Evolutionary conservation across 37 sponge, comb jelly and placozoan species (phyloP), one percentile per base, ranked within the genome.

Genomic region (Dysidea cf. avara): DNA sequence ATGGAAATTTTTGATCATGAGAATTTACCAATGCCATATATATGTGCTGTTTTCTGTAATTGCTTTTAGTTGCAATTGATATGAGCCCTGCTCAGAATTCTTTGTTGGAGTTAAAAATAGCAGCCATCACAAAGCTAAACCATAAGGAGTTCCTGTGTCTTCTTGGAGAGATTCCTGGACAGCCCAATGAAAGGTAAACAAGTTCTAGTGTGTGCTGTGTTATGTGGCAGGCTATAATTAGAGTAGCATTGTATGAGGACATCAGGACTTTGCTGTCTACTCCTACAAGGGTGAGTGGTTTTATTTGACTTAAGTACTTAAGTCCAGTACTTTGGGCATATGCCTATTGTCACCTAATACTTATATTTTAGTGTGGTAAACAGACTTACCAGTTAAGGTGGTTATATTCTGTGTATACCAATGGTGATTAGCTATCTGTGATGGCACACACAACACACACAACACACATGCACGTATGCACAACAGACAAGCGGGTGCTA

Each of bases 11-110:
- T 9, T 43, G 46, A 43, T 43, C 7, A 43, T 9, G 9, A 9
- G 7, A 43, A 43, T 5, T 43, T 43, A 9, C 9, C 46, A 43
- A 43, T 43, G 9, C 9, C n/a, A n/a, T n/a, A n/a, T n/a, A n/a
- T n/a, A n/a, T n/a, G n/a, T n/a, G n/a, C 9, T 43, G 9, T 9
- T 43, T 34, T 3, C 14, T 59, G 35, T 53, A 7, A 17, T 26
- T 4, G 22, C 61, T 50, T 62, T 9, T 35, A 80, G 80, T 75
- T 61, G 71, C 87, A 65, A 47, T 87, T 33, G 87, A 87, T 52
- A 75, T 87, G 82, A 87, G 82, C 46, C 29, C 14, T 33, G 87
- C 82, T 24, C 87, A 87, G 72, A 87, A 75, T 66, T 37, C 77
- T 30, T 6, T 81, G 20, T 43, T 87, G 56, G 81, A 87, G 59